These are phyloP conservation scores for Lordiphosa fenestrarum DNA, from an alignment of 2,888 invertebrate genomes.

Conservation along the genomic window DNA sequence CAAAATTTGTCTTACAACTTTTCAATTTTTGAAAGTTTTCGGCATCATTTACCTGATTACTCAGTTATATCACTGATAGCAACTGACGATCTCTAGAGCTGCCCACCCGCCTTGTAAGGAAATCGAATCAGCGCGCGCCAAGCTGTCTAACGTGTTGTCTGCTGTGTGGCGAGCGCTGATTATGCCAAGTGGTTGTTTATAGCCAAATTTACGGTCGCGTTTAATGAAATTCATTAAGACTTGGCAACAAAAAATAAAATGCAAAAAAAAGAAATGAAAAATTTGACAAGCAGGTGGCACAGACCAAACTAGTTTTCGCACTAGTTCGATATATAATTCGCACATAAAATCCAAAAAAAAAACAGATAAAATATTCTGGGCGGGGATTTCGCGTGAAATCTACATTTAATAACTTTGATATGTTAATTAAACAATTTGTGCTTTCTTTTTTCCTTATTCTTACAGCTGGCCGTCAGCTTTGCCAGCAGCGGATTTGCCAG, in stretches of 20 bases:
- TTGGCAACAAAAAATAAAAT: slow-evolving; percentile 2
- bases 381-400: not conserved
- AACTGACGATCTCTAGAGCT: not conserved
- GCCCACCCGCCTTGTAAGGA: slow-evolving; percentile 31
- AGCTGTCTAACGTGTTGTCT: slow-evolving; percentile 46
- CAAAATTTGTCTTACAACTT: too few species aligned
- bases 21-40: too few species aligned
- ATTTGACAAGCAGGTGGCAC: slow-evolving; percentile 13
- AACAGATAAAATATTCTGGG: slow-evolving; percentile 2
- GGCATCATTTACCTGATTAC: too few species aligned
- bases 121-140: slow-evolving; percentile 42
- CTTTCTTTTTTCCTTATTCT: slow-evolving; percentile 18
- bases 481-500: slow-evolving; percentile 64
- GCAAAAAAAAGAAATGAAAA: slow-evolving; percentile 4
- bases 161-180: slow-evolving; percentile 15
- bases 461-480: slow-evolving; percentile 61
- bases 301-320: slow-evolving; percentile 25
- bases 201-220: slow-evolving; percentile 35
- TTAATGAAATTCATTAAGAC: slow-evolving; percentile 35
- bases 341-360: not conserved
- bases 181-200: slow-evolving; percentile 23
- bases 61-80: slow-evolving; percentile 1
- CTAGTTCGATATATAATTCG: not conserved
- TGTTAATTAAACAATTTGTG: slow-evolving; percentile 35
- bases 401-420: slow-evolving; percentile 11